Conservation (phyloP, 1,140 invertebrate species). For the Drosophila rhopaloa region DNA sequence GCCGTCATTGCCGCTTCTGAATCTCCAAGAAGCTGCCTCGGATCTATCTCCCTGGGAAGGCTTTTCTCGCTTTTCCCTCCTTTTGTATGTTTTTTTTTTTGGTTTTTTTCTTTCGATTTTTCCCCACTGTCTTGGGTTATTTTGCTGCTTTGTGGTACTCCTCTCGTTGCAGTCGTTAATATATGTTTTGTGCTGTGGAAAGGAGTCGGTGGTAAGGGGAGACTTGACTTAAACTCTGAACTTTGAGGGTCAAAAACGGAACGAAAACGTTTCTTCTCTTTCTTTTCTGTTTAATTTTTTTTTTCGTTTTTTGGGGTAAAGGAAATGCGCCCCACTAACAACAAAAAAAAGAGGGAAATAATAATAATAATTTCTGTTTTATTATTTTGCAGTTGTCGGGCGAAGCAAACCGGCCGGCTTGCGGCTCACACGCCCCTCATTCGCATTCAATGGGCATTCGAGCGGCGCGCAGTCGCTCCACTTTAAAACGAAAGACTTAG, state of each 20-base stretch:
- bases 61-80: constrained; percentile 43
- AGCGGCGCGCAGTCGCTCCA: constrained; percentile 60
- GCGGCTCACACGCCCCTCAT: constrained; percentile 75
- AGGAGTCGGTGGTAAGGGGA: constrained; percentile 33
- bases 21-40: constrained; percentile 47
- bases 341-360: constrained; percentile 50
- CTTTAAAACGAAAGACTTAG: constrained; percentile 77
- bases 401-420: constrained; percentile 50
- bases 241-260: constrained; percentile 54
- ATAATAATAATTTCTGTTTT: constrained; percentile 66
- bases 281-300: neutral
- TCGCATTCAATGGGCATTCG: constrained; percentile 68
- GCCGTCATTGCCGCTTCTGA: constrained; percentile 51
- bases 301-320: constrained; percentile 23
- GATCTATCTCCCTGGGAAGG: constrained; percentile 39
- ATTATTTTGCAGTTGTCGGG: constrained; percentile 38
- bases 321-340: constrained; percentile 47
- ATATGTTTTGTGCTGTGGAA: constrained; percentile 44
- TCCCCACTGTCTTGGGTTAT: constrained; percentile 4
- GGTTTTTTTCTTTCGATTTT: constrained; percentile 18
- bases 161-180: constrained; percentile 47
- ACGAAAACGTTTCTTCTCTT: constrained; percentile 49
- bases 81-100: constrained; percentile 33
- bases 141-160: constrained; percentile 20
- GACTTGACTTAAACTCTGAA: constrained; percentile 52